Evolutionary conservation across 2,888 invertebrate genomes (phyloP), one percentile per base, ranked within the genome.

Genomic region (Busseola fusca): DNA sequence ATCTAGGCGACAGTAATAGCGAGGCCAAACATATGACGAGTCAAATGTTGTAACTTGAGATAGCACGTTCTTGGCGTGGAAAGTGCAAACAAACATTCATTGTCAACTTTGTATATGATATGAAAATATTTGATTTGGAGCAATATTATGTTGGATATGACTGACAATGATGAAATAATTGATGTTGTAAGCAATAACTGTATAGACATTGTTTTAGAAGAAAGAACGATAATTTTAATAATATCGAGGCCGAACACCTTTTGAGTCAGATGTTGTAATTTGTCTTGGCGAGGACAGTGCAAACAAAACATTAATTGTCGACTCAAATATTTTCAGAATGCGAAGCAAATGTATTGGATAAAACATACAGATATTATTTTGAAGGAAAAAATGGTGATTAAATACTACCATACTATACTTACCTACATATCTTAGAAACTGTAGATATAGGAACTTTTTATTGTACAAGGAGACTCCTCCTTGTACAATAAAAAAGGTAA

Each of bases 11-110:
- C 63, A 69, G 77, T 69, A 48, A 56, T 69, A 65, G 48, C 64
- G 76, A 83, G 78, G 71, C n/a, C 71, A 40, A 60, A 72, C 40
- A 56, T 6, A 80, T 80, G 80, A 74, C 77, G 73, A 64, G 27
- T 37, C 30, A 37, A 30, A 48, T 74, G 56, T 48, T 67, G 37
- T 67, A 30, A 67, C 45, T 64, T 52, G 48, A 14, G 52, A 62
- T 66, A 58, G 27, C 60, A 76, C 69, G 70, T 77, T 57, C n/a
- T 37, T 45, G 34, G 21, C 56, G 37, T 37, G 48, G 60, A 69
- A 76, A 78, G 58, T 72, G 30, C 64, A 68, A 45, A 65, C 50
- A 62, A 56, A 64, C 1, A 62, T 63, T 56, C 30, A 59, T 6
- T 74, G 56, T 57, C 40, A 56, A 64, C 6, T 21, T 63, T 34